Percentiles rank a stretch among this genome's conserved stretches.
These are phyloP conservation scores for Gnatocerus cornutus DNA, from an alignment of 2,888 invertebrate genomes.

Conservation along the genomic window DNA sequence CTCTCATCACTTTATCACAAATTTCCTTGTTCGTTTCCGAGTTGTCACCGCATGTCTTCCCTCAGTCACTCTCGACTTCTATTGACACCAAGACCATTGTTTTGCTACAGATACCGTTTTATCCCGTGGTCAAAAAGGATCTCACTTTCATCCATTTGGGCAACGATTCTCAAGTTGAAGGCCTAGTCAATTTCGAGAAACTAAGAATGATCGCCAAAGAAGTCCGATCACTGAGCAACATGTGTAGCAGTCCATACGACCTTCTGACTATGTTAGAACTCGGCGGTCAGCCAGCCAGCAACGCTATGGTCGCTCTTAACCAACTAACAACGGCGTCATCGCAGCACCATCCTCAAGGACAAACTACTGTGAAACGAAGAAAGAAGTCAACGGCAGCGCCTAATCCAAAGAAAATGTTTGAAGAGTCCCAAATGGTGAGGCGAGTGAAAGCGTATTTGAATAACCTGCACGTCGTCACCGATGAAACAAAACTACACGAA, in stretches of 20 bases:
- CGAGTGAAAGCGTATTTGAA: conserved; percentile 96
- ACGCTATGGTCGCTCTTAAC: conserved; percentile 91
- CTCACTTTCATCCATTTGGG: conserved; percentile 98
- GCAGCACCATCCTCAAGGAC: conserved; percentile 74
- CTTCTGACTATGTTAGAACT: conserved; percentile 88
- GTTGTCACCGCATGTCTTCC: not conserved
- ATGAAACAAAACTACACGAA: conserved; percentile 91
- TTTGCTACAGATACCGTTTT: conserved; percentile 82
- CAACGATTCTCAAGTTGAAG: conserved; percentile 92
- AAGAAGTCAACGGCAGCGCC: conserved; percentile 93
- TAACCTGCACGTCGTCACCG: conserved; percentile 92
- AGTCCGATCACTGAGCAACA: conserved; percentile 90
- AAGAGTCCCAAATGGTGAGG: conserved; percentile 98
- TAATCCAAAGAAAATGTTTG: conserved; percentile 98
- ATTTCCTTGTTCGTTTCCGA: not conserved
- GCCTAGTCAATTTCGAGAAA: conserved; percentile 97
- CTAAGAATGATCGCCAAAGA: conserved; percentile 98
- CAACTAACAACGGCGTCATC: conserved; percentile 86
- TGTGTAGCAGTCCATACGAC: conserved; percentile 96
- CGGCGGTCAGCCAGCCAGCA: conserved; percentile 90
- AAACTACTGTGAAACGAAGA: conserved; percentile 90
- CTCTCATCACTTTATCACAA: conserved; percentile 12
- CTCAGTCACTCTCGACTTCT: not conserved
- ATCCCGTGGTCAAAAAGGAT: conserved; percentile 94
- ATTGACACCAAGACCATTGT: not conserved